A percentile compares a stretch with the other conserved stretches of the same genome.
Evolutionary conservation across 2,888 invertebrate species (phyloP).

Genomic region (Eledone cirrhosa): DNA sequence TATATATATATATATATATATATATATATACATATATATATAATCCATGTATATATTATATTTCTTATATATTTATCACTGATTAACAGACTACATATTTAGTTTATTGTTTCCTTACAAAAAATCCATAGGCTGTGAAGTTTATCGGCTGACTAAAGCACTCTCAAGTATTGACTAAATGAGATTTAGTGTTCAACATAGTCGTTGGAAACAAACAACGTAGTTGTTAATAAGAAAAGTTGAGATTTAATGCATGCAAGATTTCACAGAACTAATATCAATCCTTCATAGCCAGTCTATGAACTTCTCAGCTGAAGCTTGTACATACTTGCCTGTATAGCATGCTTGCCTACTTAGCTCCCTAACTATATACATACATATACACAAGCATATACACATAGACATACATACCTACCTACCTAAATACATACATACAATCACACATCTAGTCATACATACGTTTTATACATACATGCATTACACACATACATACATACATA

Average conservation of each 20-base stretch:
- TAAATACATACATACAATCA: background rate
- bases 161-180: no score
- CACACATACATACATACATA: background rate
- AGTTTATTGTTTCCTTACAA: background rate
- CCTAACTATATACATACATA: no score
- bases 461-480: background rate
- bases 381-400: no score
- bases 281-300: no score
- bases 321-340: no score
- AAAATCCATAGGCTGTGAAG: background rate
- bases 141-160: no score
- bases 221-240: background rate
- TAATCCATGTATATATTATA: background rate
- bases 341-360: no score
- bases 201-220: background rate
- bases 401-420: no score
- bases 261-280: no score
- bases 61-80: background rate
- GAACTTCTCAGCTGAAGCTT: background rate
- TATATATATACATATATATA: conserved; percentile 1
- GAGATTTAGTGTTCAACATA: no score
- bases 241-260: background rate
- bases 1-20: conserved; percentile 13
- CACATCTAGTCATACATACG: background rate
- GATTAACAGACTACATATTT: background rate